These are phyloP conservation scores for Lasius fuliginosus DNA, from an alignment of 2,888 invertebrate genomes.

Conservation along the genomic window DNA sequence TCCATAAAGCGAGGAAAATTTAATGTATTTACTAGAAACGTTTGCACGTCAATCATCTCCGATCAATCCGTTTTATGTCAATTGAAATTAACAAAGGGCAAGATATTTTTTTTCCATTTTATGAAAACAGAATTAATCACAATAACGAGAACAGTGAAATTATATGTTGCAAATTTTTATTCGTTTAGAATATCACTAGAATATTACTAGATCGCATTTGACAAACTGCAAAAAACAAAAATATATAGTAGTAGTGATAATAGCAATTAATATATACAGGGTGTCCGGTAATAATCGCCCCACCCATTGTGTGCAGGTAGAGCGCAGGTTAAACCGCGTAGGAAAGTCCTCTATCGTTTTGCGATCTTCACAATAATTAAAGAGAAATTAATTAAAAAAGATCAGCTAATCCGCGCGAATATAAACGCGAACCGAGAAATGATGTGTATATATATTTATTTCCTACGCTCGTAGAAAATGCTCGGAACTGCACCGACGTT, in stretches of 20 bases:
- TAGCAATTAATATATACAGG: too few relatives aligned
- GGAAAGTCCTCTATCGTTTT: too few relatives aligned
- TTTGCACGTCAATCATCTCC: neutral
- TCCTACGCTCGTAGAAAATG: too few relatives aligned
- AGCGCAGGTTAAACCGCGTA: too few relatives aligned
- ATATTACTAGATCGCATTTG: neutral
- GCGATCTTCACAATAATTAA: too few relatives aligned
- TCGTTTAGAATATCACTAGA: neutral
- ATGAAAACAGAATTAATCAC: neutral
- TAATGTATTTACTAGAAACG: neutral
- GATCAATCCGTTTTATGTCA: neutral
- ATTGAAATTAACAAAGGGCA: neutral
- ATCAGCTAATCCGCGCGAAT: too few relatives aligned
- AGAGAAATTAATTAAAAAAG: too few relatives aligned
- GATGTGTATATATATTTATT: too few relatives aligned
- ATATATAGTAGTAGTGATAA: neutral
- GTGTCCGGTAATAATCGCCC: too few relatives aligned
- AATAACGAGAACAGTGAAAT: neutral
- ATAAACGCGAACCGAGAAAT: too few relatives aligned
- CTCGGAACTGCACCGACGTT: too few relatives aligned
- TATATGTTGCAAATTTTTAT: conserved; percentile 1
- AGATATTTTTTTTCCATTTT: neutral
- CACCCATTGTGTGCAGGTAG: too few relatives aligned
- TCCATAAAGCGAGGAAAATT: neutral
- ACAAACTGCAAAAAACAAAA: neutral